Conservation (phyloP, 2,888 invertebrate species). For the Volucella bombylans region DNA sequence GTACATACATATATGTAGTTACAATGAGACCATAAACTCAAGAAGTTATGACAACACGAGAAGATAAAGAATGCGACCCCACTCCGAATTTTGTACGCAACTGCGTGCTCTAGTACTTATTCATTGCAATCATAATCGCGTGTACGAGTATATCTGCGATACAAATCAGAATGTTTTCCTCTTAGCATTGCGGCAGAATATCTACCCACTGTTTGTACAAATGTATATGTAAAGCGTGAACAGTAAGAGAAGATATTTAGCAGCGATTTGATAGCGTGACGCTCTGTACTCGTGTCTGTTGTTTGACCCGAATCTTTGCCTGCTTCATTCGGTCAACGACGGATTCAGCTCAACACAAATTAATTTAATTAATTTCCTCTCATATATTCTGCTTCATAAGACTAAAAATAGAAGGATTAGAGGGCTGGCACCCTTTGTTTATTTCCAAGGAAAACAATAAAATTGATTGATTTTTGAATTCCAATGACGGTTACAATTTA, state of each 20-base stretch:
- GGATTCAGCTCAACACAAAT: slow-evolving; percentile 40
- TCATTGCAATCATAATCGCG: slow-evolving; percentile 25
- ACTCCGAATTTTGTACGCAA: background rate
- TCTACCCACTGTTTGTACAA: background rate
- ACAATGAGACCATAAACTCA: slow-evolving; percentile 30
- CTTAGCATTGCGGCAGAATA: background rate
- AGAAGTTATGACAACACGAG: slow-evolving; percentile 21
- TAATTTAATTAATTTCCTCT: slow-evolving; percentile 40
- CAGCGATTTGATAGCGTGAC: slow-evolving; percentile 31
- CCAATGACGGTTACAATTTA: background rate
- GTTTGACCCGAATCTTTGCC: slow-evolving; percentile 29
- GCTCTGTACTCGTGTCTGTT: background rate
- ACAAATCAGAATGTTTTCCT: slow-evolving; percentile 15
- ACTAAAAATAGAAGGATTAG: slow-evolving; percentile 48
- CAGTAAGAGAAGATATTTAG: slow-evolving; percentile 20
- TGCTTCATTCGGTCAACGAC: slow-evolving; percentile 25
- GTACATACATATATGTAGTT: too few species aligned
- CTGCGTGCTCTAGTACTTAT: slow-evolving; percentile 24
- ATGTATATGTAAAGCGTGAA: slow-evolving; percentile 17
- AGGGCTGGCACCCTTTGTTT: background rate
- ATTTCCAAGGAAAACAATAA: background rate
- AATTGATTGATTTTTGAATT: slow-evolving; percentile 10
- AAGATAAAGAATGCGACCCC: slow-evolving; percentile 16
- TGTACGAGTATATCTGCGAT: slow-evolving; percentile 36
- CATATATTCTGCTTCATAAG: background rate